These are phyloP conservation scores for Electrona antarctica DNA, from an alignment of 2,113 vertebrate genomes.

Conservation along the genomic window DNA sequence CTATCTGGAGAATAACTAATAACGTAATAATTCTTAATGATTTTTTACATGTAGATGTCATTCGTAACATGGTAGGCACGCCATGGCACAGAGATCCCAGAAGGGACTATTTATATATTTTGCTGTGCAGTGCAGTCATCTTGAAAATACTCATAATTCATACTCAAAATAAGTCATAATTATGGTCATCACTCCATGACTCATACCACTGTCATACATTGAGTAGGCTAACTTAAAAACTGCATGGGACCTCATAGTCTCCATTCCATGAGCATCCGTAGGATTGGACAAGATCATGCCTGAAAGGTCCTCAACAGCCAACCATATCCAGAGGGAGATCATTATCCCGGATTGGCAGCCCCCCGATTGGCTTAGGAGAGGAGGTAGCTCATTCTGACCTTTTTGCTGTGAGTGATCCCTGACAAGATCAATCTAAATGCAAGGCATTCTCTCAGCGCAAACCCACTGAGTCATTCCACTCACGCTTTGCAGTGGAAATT, in stretches of 20 bases:
- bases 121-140: not conserved
- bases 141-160: not conserved
- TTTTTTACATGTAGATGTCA: too few species aligned
- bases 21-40: too few species aligned
- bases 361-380: constrained; percentile 61
- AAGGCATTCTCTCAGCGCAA: constrained; percentile 38
- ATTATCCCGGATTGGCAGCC: constrained; percentile 61
- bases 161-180: not conserved
- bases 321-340: constrained; percentile 60
- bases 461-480: constrained; percentile 61
- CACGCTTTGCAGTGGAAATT: constrained; percentile 57
- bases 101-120: too few species aligned
- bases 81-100: too few species aligned
- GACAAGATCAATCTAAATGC: constrained; percentile 68
- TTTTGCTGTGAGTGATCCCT: constrained; percentile 63
- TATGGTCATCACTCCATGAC: constrained; percentile 22
- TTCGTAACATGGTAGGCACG: too few species aligned
- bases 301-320: constrained; percentile 50
- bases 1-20: not conserved
- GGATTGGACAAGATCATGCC: constrained; percentile 58
- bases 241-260: constrained; percentile 34
- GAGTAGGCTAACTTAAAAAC: constrained; percentile 35
- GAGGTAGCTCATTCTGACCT: constrained; percentile 62
- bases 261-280: constrained; percentile 40
- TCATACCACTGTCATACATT: constrained; percentile 41